A percentile compares a stretch with the other conserved stretches of the same genome.
These are phyloP conservation scores for Branchellion lobata DNA, from an alignment of 2,888 invertebrate genomes.

Conservation along the genomic window DNA sequence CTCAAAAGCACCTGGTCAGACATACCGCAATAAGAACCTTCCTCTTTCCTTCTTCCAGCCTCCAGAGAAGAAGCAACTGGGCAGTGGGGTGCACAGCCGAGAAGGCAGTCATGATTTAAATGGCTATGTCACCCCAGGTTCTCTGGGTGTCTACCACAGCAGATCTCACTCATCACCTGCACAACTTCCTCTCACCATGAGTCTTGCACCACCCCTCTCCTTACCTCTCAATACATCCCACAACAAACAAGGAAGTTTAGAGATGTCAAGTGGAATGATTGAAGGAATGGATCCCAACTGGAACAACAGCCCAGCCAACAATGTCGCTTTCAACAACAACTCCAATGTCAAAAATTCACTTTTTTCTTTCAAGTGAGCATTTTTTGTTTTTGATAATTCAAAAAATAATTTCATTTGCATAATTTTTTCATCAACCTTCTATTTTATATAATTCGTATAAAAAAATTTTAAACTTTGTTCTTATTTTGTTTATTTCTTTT, in stretches of 20 bases:
- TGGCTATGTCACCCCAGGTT: constrained; percentile 8
- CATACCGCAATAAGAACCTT: constrained; percentile 44
- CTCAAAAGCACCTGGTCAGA: constrained; percentile 32
- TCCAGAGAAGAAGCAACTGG: constrained; percentile 41
- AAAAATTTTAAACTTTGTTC: too few relatives aligned
- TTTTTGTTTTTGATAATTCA: too few relatives aligned
- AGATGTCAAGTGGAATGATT: constrained; percentile 12
- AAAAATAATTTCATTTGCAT: too few relatives aligned
- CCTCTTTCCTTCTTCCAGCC: constrained; percentile 46
- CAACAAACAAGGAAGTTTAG: constrained; percentile 34
- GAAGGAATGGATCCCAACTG: constrained; percentile 8
- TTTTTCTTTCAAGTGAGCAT: background rate
- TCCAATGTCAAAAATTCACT: background rate
- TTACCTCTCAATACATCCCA: constrained; percentile 8
- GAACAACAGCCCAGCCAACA: background rate
- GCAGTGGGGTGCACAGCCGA: constrained; percentile 39
- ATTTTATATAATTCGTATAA: too few relatives aligned
- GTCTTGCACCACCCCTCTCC: constrained; percentile 31
- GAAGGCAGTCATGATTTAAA: constrained; percentile 43
- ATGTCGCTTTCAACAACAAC: constrained; percentile 2
- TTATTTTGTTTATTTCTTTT: too few relatives aligned
- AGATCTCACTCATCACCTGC: constrained; percentile 46
- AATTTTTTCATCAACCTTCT: too few relatives aligned
- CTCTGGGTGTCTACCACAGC: constrained; percentile 33
- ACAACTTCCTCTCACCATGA: constrained; percentile 44